A percentile compares a stretch with the other conserved stretches of the same genome.
Evolutionary conservation across 2,113 vertebrate genomes (phyloP).

Genomic region (Chlorodrepanis virens): DNA sequence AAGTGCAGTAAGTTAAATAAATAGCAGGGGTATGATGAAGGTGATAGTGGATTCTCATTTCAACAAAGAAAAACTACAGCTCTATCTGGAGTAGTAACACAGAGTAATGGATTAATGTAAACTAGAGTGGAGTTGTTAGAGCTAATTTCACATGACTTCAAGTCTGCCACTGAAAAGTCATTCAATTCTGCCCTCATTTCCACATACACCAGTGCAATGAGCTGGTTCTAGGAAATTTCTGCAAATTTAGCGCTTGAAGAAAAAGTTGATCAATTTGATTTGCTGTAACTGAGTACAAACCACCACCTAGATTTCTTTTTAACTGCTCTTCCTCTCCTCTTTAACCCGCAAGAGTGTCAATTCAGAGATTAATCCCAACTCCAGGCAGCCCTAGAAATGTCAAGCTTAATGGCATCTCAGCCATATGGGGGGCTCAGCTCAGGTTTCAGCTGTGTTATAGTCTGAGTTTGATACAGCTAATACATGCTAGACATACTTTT

Average conservation of each 20-base stretch:
- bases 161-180: not conserved
- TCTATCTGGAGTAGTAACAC: not conserved
- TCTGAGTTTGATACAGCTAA: not conserved
- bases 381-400: not conserved
- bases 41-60: not conserved
- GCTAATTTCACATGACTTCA: not conserved
- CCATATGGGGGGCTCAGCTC: not conserved
- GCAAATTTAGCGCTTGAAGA: not conserved
- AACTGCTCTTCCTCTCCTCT: not conserved
- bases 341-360: not conserved
- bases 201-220: not conserved
- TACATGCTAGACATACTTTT: not conserved
- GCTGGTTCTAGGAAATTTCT: not conserved
- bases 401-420: not conserved
- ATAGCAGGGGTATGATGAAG: not conserved
- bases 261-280: not conserved
- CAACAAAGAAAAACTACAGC: not conserved
- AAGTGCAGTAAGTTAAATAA: not conserved
- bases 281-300: not conserved
- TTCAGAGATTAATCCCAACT: not conserved
- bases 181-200: not conserved
- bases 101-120: not conserved
- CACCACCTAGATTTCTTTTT: not conserved
- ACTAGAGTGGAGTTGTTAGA: not conserved
- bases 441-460: not conserved